These are phyloP conservation scores for Bursaphelenchus mucronatus DNA, from an alignment of 1,140 invertebrate species.

Conservation along the genomic window DNA sequence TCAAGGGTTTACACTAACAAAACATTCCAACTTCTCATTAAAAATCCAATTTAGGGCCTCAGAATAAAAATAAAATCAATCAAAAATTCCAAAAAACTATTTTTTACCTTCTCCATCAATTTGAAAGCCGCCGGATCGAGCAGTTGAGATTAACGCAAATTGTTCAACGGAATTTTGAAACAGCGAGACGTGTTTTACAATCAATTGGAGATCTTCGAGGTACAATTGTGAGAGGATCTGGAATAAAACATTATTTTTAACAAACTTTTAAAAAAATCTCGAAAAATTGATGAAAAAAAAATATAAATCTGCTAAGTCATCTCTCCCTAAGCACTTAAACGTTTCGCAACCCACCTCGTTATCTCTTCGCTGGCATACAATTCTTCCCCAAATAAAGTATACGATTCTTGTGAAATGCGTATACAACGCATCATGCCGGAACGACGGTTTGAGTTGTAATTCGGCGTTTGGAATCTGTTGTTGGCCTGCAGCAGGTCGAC, in stretches of 20 bases:
- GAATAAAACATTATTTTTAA: constrained; percentile 12
- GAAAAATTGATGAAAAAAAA: constrained; percentile 4
- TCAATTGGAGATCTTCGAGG: constrained; percentile 6
- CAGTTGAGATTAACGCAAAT: too few relatives aligned
- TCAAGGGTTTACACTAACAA: too few relatives aligned
- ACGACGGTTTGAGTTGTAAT: constrained; percentile 70
- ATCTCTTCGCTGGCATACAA: constrained; percentile 27
- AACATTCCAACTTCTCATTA: too few relatives aligned
- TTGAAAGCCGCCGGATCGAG: too few relatives aligned
- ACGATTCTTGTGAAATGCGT: constrained; percentile 53
- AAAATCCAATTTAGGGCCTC: too few relatives aligned
- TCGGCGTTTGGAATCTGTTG: constrained; percentile 32
- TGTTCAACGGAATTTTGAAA: constrained; percentile 2
- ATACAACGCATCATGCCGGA: constrained; percentile 87
- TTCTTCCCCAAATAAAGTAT: constrained; percentile 42
- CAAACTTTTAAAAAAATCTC: constrained; percentile 1
- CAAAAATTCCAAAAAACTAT: too few relatives aligned
- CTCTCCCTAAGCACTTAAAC: too few relatives aligned
- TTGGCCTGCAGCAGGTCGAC: not conserved
- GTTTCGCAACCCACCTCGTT: too few relatives aligned
- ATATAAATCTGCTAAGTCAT: not conserved
- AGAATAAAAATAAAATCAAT: too few relatives aligned
- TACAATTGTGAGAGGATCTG: constrained; percentile 22
- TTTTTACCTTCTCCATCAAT: too few relatives aligned
- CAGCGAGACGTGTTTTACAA: constrained; percentile 16